These are phyloP conservation scores for Rotaria macrura DNA, from an alignment of 2,888 invertebrate species.

Conservation along the genomic window DNA sequence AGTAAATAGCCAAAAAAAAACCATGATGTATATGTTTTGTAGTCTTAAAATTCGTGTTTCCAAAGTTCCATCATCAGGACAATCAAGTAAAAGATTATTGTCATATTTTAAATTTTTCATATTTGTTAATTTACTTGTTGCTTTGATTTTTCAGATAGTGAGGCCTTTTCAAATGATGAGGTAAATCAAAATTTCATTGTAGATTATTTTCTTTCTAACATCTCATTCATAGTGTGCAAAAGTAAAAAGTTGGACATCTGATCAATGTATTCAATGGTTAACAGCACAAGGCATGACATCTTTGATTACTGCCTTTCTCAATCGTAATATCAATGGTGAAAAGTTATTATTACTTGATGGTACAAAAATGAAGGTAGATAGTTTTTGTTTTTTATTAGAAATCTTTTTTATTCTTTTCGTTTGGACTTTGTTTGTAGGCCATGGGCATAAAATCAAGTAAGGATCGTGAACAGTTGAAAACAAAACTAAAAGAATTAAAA, in stretches of 20 bases:
- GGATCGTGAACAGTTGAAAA: constrained; percentile 15
- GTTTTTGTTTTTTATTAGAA: neutral
- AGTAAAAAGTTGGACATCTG: neutral
- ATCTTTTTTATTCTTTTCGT: neutral
- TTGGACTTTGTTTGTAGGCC: neutral
- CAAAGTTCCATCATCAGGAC: neutral
- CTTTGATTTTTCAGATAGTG: neutral
- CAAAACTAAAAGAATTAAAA: neutral
- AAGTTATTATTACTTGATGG: neutral
- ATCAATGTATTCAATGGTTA: constrained; percentile 17
- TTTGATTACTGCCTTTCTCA: neutral
- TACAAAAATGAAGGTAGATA: neutral
- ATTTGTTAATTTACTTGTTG: neutral
- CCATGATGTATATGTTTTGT: neutral
- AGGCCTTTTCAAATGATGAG: neutral
- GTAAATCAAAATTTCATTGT: neutral
- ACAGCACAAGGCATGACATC: neutral
- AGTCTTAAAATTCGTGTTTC: neutral
- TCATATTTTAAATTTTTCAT: no score
- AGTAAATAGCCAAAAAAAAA: no score
- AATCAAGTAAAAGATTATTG: neutral
- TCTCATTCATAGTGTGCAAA: neutral
- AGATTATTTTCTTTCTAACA: no score
- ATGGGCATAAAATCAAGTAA: constrained; percentile 12
- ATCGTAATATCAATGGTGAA: constrained; percentile 10